Conservation (phyloP, 2,113 vertebrate genomes). For the Pollimyrus isidori region DNA sequence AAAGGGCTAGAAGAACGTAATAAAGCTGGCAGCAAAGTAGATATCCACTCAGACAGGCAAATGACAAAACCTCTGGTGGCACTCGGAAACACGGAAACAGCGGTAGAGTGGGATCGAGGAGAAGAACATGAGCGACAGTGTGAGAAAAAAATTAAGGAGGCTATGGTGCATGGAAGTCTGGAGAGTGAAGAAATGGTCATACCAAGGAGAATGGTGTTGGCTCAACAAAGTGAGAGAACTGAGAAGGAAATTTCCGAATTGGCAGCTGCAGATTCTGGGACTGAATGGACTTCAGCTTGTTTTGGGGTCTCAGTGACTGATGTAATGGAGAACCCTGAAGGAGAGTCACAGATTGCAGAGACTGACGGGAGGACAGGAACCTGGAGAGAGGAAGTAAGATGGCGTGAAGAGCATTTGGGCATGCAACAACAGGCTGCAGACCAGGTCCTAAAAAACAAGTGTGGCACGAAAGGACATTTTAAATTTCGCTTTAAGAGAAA, state of each 20-base stretch:
- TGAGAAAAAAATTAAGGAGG: conserved; percentile 13
- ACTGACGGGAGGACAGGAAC: background rate
- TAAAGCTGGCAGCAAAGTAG: background rate
- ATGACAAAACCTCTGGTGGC: background rate
- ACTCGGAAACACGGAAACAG: background rate
- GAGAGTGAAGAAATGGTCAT: conserved; percentile 15
- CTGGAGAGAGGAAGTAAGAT: background rate
- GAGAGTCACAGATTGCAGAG: background rate
- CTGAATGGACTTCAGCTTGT: background rate
- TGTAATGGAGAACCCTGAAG: background rate
- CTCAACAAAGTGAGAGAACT: background rate
- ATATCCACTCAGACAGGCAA: background rate
- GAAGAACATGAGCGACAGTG: conserved; percentile 14
- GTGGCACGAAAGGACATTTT: conserved; percentile 42
- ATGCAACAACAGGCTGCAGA: background rate
- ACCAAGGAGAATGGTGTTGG: background rate
- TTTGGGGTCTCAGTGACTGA: background rate
- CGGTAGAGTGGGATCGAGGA: background rate
- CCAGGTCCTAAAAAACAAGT: conserved; percentile 8
- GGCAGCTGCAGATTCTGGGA: background rate
- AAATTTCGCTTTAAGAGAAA: conserved; percentile 61
- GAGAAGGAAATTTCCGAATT: background rate
- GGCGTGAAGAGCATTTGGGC: background rate
- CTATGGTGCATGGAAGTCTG: background rate
- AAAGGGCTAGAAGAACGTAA: background rate